phyloP scores from a whole-genome alignment of 2,888 invertebrate genomes.

The Tipula lateralis region DNA sequence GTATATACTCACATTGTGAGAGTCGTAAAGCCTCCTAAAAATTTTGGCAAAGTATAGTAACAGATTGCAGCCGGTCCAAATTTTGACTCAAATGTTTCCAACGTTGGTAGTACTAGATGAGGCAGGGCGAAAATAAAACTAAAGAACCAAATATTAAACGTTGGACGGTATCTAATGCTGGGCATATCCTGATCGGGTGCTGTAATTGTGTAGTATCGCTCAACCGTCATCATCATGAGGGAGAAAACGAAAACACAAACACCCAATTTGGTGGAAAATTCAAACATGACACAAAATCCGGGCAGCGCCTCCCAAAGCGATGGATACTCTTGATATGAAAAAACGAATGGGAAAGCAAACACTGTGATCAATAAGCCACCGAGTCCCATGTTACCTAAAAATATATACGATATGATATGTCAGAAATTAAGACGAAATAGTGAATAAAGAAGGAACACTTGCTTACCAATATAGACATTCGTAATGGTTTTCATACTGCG shows the following conservation, averaged over 20 bases:
- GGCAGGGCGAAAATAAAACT: not conserved
- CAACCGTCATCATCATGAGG: not conserved
- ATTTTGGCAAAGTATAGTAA: no score
- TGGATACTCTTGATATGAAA: not conserved
- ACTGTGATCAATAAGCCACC: not conserved
- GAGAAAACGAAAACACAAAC: not conserved
- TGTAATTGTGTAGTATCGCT: not conserved
- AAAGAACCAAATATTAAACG: not conserved
- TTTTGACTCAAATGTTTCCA: no score
- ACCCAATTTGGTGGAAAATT: not conserved
- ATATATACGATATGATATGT: no score
- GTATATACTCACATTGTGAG: no score
- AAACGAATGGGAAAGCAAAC: not conserved
- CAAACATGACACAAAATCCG: not conserved
- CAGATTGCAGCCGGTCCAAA: no score
- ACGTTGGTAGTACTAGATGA: no score
- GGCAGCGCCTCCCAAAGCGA: not conserved
- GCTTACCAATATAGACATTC: not conserved
- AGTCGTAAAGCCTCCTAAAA: not conserved
- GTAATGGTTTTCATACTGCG: not conserved
- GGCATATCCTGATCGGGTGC: not conserved
- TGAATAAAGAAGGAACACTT: no score
- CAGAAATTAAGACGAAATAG: not conserved
- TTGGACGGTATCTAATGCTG: not conserved
- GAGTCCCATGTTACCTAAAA: not conserved